These are phyloP conservation scores for Aphelinus atriplicis DNA, from an alignment of 1,140 invertebrate genomes.

Conservation along the genomic window DNA sequence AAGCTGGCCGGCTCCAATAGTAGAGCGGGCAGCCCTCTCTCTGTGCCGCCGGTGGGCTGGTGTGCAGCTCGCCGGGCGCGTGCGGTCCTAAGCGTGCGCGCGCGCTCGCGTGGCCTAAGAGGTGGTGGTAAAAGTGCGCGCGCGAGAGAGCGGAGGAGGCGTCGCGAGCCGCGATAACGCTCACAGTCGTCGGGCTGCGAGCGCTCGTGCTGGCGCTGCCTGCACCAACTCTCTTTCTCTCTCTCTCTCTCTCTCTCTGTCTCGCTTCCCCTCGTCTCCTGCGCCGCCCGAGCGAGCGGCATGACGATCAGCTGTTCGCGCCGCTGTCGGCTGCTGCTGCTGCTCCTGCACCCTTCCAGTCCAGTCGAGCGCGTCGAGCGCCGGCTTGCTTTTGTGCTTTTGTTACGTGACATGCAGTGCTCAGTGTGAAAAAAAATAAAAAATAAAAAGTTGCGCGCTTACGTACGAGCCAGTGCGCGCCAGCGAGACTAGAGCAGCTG, in stretches of 20 bases:
- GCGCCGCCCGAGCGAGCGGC: conserved; percentile 30
- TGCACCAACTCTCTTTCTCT: conserved; percentile 4
- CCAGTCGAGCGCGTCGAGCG: too few relatives aligned
- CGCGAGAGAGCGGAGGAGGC: background rate
- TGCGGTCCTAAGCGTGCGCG: background rate
- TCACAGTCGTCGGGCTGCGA: background rate
- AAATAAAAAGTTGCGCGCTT: background rate
- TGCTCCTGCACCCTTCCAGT: conserved; percentile 25
- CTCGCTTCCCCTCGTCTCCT: conserved; percentile 23
- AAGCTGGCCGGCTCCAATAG: conserved; percentile 34
- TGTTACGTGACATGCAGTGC: background rate
- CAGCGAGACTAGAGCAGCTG: too few relatives aligned
- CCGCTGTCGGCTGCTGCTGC: conserved; percentile 16
- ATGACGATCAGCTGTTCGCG: conserved; percentile 49
- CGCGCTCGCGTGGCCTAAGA: conserved; percentile 18
- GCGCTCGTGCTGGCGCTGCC: conserved; percentile 21
- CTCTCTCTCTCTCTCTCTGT: conserved; percentile 5
- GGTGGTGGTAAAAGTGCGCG: conserved; percentile 29
- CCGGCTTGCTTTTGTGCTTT: background rate
- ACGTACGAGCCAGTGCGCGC: too few relatives aligned
- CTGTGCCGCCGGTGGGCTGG: background rate
- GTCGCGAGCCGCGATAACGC: conserved; percentile 24
- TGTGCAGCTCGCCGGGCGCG: background rate
- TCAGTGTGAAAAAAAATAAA: background rate
- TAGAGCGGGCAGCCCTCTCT: background rate